Evolutionary conservation across 1,140 invertebrate genomes (phyloP).

Genomic region (Coelopa frigida): DNA sequence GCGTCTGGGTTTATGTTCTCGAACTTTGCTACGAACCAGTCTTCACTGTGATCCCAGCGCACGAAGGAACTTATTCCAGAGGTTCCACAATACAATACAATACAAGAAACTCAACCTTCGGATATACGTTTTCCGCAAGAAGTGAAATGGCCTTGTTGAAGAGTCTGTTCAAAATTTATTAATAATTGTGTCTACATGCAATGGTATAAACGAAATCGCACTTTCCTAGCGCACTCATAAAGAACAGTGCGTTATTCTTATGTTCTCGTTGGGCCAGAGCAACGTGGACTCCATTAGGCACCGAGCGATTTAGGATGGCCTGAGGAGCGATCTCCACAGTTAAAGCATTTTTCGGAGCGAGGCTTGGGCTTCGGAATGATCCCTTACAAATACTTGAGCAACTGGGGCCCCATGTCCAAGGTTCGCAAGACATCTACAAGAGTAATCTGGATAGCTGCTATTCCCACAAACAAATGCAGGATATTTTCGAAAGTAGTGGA

Average conservation of each 20-base stretch:
- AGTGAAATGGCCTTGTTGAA: conserved; percentile 47
- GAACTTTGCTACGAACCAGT: conserved; percentile 52
- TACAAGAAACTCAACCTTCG: conserved; percentile 67
- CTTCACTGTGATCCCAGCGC: conserved; percentile 85
- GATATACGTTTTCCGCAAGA: conserved; percentile 52
- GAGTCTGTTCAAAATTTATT: too few species aligned
- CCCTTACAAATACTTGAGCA: conserved; percentile 64
- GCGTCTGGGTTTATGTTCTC: conserved; percentile 41
- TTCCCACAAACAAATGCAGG: conserved; percentile 82
- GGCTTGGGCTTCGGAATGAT: conserved; percentile 60
- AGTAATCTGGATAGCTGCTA: conserved; percentile 81
- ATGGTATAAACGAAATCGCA: too few species aligned
- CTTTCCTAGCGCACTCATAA: conserved; percentile 67
- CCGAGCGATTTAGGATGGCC: conserved; percentile 58
- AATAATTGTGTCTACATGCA: too few species aligned
- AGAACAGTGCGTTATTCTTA: conserved; percentile 58
- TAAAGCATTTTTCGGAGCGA: conserved; percentile 73
- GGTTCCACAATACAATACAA: conserved; percentile 66
- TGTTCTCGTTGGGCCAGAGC: conserved; percentile 71
- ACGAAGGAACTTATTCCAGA: conserved; percentile 69
- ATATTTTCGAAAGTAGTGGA: conserved; percentile 72
- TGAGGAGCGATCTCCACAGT: conserved; percentile 75
- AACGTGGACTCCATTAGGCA: conserved; percentile 59
- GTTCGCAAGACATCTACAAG: conserved; percentile 68
- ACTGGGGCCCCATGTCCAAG: conserved; percentile 63